Conservation (phyloP, 1,140 invertebrate genomes). For the Atopsyche davidsoni region DNA sequence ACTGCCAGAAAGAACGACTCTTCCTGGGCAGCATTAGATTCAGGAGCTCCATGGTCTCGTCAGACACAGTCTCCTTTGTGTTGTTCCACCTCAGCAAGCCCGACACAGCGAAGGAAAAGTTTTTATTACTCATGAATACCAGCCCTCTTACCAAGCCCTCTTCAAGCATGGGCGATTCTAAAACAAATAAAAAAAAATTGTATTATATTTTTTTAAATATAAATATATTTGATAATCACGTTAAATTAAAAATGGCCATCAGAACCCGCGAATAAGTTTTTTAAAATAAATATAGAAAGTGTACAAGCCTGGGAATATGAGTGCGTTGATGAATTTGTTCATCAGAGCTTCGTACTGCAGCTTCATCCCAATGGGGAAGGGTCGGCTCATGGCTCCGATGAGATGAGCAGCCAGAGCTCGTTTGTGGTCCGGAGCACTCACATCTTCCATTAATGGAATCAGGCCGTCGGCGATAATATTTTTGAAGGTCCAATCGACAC, state of each 20-base stretch:
- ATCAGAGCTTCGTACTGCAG: conserved; percentile 40
- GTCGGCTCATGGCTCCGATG: conserved; percentile 41
- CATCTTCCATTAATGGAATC: conserved; percentile 37
- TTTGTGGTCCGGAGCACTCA: conserved; percentile 23
- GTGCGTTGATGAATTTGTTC: conserved; percentile 36
- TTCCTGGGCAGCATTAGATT: conserved; percentile 36
- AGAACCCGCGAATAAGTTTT: neutral
- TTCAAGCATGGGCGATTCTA: conserved; percentile 36
- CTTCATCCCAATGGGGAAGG: conserved; percentile 40
- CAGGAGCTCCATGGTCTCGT: conserved; percentile 34
- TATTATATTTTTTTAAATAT: conserved; percentile 3
- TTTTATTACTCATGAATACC: conserved; percentile 38
- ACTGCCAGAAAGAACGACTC: conserved; percentile 5
- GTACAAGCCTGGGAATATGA: conserved; percentile 37
- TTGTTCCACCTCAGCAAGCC: conserved; percentile 34
- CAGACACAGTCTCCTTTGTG: conserved; percentile 28
- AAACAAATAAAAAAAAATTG: conserved; percentile 30
- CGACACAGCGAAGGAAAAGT: conserved; percentile 32
- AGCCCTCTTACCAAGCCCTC: conserved; percentile 41
- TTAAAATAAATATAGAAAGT: conserved; percentile 9
- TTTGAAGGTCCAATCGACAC: conserved; percentile 40
- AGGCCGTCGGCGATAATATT: conserved; percentile 40
- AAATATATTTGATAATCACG: conserved; percentile 3
- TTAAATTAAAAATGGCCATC: too few species aligned
- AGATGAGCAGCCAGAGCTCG: conserved; percentile 37